Conservation (phyloP, 1,140 invertebrate genomes). For the Halotydeus destructor region DNA sequence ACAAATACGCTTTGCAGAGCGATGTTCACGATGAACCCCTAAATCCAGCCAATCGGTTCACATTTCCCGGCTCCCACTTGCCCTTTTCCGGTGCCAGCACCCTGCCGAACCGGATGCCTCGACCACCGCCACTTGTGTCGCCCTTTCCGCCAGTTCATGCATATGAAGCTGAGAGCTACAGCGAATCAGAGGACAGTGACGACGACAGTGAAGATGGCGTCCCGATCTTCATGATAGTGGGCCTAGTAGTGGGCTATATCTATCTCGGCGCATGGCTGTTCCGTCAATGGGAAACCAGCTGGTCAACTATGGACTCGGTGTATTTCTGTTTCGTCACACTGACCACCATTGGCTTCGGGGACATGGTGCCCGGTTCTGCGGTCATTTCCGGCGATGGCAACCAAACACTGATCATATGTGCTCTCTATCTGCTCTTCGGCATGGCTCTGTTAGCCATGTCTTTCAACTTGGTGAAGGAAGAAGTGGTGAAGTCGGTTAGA, state of each 20-base stretch:
- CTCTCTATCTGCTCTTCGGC: slow-evolving; percentile 78
- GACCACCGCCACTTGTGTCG: too few species aligned
- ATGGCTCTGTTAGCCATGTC: slow-evolving; percentile 95
- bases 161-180: too few species aligned
- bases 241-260: slow-evolving; percentile 69
- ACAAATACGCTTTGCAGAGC: background rate
- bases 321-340: slow-evolving; percentile 92
- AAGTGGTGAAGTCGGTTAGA: slow-evolving; percentile 24
- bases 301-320: slow-evolving; percentile 69
- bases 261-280: slow-evolving; percentile 67
- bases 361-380: slow-evolving; percentile 55
- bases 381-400: slow-evolving; percentile 14
- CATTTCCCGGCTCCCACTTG: too few species aligned
- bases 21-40: too few species aligned
- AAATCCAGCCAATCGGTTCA: too few species aligned
- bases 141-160: too few species aligned
- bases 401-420: slow-evolving; percentile 41
- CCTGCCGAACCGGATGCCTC: too few species aligned
- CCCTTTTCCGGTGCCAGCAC: too few species aligned
- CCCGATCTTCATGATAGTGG: slow-evolving; percentile 73
- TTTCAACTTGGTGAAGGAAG: slow-evolving; percentile 66
- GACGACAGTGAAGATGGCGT: slow-evolving; percentile 16
- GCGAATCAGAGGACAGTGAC: slow-evolving; percentile 5
- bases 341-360: slow-evolving; percentile 84
- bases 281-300: slow-evolving; percentile 45